Percentiles rank a stretch among this genome's conserved stretches.
phyloP scores from a whole-genome alignment of 1,140 invertebrate genomes.

The Zaprionus inermis region DNA sequence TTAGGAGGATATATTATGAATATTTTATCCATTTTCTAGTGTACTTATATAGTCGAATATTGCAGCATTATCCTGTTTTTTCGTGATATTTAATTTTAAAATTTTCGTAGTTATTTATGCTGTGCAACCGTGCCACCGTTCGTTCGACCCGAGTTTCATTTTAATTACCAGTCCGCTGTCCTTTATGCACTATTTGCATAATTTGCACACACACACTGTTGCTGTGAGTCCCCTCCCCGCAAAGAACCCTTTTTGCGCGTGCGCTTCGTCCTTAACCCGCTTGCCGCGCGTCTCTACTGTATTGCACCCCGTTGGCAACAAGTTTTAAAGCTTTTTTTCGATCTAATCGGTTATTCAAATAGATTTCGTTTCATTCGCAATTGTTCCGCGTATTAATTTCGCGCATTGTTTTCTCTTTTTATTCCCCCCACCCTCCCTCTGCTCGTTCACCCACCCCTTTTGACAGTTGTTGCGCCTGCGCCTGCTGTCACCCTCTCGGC shows the following conservation, averaged over 20 bases:
- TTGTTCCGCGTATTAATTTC: constrained; percentile 66
- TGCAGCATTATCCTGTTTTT: background rate
- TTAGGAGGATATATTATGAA: no score
- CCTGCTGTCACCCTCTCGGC: background rate
- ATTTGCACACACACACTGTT: constrained; percentile 45
- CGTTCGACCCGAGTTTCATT: constrained; percentile 28
- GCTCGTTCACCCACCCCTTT: background rate
- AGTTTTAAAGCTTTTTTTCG: constrained; percentile 50
- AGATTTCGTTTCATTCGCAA: constrained; percentile 64
- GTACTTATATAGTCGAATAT: background rate
- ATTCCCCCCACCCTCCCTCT: background rate
- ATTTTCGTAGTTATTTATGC: constrained; percentile 14
- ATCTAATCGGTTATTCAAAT: constrained; percentile 79
- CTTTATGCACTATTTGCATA: constrained; percentile 52
- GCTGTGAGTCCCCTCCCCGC: constrained; percentile 30
- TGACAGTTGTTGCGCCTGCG: constrained; percentile 2
- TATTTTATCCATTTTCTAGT: background rate
- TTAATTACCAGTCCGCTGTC: constrained; percentile 46
- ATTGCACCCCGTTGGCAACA: constrained; percentile 46
- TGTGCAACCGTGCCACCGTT: background rate
- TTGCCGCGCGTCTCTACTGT: background rate
- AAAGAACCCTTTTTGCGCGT: constrained; percentile 74
- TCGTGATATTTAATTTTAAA: constrained; percentile 23
- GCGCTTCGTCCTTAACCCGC: constrained; percentile 12
- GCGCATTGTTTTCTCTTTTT: constrained; percentile 24